These are phyloP conservation scores for Dynastes tityus DNA, from an alignment of 2,888 invertebrate genomes.

Conservation along the genomic window DNA sequence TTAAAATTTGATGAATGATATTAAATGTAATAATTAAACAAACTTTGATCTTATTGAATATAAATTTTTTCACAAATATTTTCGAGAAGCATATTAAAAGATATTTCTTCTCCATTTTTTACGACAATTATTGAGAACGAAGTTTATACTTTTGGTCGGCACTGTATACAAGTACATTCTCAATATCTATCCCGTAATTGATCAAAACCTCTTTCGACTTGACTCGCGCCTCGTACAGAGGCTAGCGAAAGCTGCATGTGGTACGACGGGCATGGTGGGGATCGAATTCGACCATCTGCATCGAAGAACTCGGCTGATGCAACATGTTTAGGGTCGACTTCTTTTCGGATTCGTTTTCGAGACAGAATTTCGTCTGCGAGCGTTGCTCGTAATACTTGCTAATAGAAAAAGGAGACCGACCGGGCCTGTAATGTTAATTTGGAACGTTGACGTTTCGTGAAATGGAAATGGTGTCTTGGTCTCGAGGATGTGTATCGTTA, in stretches of 20 bases:
- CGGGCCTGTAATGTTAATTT: not conserved
- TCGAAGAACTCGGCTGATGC: constrained; percentile 2
- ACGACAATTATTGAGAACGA: no score
- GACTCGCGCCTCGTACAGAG: constrained; percentile 53
- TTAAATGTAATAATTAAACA: no score
- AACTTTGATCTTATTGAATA: no score
- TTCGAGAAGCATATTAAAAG: no score
- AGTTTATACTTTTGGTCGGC: not conserved
- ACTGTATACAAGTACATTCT: not conserved
- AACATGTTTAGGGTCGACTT: not conserved
- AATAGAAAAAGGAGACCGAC: not conserved
- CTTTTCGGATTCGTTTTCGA: constrained; percentile 5
- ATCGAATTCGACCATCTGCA: not conserved
- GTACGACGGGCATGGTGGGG: constrained; percentile 48
- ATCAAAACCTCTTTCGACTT: constrained; percentile 54
- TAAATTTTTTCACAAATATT: no score
- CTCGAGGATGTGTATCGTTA: not conserved
- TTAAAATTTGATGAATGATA: no score
- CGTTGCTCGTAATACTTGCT: not conserved
- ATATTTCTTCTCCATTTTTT: no score
- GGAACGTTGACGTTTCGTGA: not conserved
- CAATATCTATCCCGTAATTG: not conserved
- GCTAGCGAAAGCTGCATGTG: constrained; percentile 55
- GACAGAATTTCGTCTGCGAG: constrained; percentile 1
- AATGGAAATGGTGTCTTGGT: constrained; percentile 13